Evolutionary conservation across 2,888 invertebrate genomes (phyloP), one percentile per base, ranked within the genome.

Genomic region (Phaonia tiefii): DNA sequence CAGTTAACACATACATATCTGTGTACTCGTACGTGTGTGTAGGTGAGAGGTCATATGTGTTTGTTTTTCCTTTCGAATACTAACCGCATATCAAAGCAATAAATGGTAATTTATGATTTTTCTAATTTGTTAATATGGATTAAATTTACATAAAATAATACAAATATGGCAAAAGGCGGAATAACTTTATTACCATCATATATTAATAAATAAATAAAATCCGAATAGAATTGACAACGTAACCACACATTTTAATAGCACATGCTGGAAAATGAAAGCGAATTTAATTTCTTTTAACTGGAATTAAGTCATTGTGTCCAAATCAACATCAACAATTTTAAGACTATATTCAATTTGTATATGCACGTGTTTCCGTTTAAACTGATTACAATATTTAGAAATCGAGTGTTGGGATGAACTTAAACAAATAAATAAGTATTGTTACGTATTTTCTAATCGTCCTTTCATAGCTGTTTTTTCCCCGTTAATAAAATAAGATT

Each of bases 131-230:
- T 63, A 63, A 63, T 63, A 63, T 39, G 63, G 63, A 39, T 63
- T 63, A 63, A 63, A 42, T 63, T 63, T 63, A 22, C 63, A 63
- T 63, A 63, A 63, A 63, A 63, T 63, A 63, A 63, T 39, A 39
- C 8, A 31, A 5, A 31, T 31, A 8, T 31, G 31, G 31, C 31
- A 31, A 31, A 42, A 60, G 39, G 42, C 42, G n/a, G 63, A n/a
- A 63, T 63, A 63, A 42, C 42, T 63, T 39, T 39, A 63, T 63
- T 63, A 63, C 22, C 42, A 63, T n/a, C n/a, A n/a, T n/a, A n/a
- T n/a, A n/a, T n/a, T n/a, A n/a, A n/a, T 63, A 63, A 60, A 63
- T 63, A 63, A 63, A 63, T 63, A 63, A 63, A 13, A n/a, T n/a
- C n/a, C 26, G 26, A 31, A 46, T 15, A 46, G 3, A 17, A 49